These are phyloP conservation scores for Felis chaus DNA, from an alignment of 2,113 vertebrate species.

Conservation along the genomic window DNA sequence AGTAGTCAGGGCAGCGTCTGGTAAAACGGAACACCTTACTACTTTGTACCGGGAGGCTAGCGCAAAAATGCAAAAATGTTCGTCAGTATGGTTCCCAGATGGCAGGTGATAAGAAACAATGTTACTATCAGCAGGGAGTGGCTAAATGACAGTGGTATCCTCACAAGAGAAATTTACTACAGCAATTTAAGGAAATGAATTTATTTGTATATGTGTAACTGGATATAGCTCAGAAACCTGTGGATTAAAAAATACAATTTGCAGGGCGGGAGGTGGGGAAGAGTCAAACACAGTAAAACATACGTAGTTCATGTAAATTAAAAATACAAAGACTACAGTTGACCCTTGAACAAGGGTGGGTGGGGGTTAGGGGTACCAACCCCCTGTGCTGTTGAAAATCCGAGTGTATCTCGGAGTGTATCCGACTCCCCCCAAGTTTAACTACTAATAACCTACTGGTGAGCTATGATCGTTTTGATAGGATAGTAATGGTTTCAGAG, in stretches of 20 bases:
- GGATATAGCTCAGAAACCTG: background rate
- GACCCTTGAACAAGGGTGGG: background rate
- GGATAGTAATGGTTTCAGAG: background rate
- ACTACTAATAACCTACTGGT: background rate
- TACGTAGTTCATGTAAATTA: background rate
- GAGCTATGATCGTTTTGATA: background rate
- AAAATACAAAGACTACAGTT: background rate
- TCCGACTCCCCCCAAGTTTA: background rate
- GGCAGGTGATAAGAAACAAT: background rate
- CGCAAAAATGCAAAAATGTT: background rate
- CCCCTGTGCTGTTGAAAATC: background rate
- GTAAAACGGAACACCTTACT: background rate
- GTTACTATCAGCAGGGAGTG: background rate
- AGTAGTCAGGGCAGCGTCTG: background rate
- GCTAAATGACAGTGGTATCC: background rate
- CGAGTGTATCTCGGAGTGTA: background rate
- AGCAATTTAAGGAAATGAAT: background rate
- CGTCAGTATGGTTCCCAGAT: background rate
- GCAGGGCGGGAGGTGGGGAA: too few species aligned
- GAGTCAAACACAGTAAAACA: background rate
- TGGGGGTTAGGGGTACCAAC: background rate
- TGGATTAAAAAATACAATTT: background rate
- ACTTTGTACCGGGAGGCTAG: background rate
- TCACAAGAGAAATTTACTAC: background rate
- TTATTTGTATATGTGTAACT: background rate